These are phyloP conservation scores for Cryptosula pallasiana DNA, from an alignment of 2,888 invertebrate genomes.

Conservation along the genomic window DNA sequence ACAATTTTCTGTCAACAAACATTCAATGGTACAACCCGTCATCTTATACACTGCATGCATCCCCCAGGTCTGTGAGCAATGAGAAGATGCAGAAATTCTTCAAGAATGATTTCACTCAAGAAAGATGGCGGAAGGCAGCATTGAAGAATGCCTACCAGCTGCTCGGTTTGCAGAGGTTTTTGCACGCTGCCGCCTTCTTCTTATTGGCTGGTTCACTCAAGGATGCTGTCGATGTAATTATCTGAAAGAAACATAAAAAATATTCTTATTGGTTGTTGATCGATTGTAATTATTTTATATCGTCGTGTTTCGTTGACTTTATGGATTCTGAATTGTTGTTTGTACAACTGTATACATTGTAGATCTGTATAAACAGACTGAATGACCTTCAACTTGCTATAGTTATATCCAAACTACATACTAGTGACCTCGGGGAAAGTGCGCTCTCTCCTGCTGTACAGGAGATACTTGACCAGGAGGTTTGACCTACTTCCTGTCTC, in stretches of 20 bases:
- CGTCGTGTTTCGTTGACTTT: too few relatives aligned
- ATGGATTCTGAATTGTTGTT: background rate
- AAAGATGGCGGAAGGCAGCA: constrained; percentile 94
- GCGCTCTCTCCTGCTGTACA: constrained; percentile 23
- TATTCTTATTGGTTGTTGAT: too few relatives aligned
- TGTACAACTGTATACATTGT: background rate
- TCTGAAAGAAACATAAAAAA: too few relatives aligned
- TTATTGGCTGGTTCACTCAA: constrained; percentile 85
- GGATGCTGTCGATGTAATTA: constrained; percentile 92
- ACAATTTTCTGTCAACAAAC: background rate
- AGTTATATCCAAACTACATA: constrained; percentile 85
- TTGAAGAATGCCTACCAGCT: constrained; percentile 96
- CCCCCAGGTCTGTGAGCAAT: constrained; percentile 73
- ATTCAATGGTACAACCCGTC: constrained; percentile 18
- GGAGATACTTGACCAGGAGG: constrained; percentile 25
- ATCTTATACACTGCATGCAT: too few relatives aligned
- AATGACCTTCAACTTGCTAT: constrained; percentile 93
- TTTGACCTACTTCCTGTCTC: constrained; percentile 10
- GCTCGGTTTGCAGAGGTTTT: constrained; percentile 86
- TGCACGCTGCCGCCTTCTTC: constrained; percentile 98
- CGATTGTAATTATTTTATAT: too few relatives aligned
- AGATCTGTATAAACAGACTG: constrained; percentile 80
- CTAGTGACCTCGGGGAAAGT: constrained; percentile 58
- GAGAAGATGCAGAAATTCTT: constrained; percentile 93
- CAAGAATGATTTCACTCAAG: constrained; percentile 83